Percentiles rank a stretch among this genome's conserved stretches.
phyloP scores from a whole-genome alignment of 2,797 vertebrate genomes.

The Sebastiscus tertius region DNA sequence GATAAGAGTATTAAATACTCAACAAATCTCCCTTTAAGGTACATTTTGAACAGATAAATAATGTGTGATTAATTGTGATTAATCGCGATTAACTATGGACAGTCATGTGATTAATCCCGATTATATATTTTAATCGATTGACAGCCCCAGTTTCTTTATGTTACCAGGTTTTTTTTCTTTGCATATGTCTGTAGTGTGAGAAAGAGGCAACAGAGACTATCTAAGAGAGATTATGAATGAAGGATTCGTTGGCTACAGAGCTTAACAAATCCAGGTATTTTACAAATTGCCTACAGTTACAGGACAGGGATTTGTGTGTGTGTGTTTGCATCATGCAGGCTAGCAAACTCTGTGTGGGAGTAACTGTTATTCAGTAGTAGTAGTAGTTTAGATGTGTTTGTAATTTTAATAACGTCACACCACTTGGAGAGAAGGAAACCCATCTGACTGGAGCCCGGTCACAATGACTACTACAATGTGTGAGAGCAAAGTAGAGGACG shows the following conservation, averaged over 20 bases:
- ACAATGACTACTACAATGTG: not conserved
- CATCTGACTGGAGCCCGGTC: not conserved
- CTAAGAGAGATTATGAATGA: not conserved
- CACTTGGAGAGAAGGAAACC: not conserved
- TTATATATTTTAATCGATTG: not conserved
- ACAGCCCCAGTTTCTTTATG: not conserved
- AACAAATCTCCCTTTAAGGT: not conserved
- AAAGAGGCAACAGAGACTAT: not conserved
- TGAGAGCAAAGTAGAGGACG: not conserved
- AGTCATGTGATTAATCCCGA: no score
- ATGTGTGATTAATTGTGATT: not conserved
- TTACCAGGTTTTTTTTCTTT: not conserved
- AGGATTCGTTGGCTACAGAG: not conserved
- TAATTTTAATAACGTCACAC: constrained; percentile 6
- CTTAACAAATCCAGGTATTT: not conserved
- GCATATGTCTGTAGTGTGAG: not conserved
- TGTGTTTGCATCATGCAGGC: not conserved
- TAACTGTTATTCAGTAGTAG: not conserved
- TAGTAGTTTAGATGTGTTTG: constrained; percentile 8
- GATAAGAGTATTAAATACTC: not conserved
- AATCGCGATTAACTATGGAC: not conserved
- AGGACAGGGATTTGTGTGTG: not conserved
- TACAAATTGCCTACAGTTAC: not conserved
- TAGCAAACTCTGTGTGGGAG: not conserved
- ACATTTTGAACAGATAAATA: not conserved